Conservation (phyloP, 2,797 vertebrate species). For the Sebastes umbrosus region DNA sequence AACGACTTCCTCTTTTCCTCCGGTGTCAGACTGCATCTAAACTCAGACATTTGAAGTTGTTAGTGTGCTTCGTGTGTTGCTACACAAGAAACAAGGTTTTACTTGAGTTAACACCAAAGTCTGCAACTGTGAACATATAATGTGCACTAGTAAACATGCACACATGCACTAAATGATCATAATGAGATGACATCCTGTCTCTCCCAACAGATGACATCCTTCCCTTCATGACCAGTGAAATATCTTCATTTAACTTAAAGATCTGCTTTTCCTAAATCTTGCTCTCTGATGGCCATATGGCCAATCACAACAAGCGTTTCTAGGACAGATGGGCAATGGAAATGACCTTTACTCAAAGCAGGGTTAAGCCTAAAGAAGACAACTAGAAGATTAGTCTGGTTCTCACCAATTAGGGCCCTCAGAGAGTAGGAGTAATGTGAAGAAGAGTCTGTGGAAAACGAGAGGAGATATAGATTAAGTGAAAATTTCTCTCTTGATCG, state of each 20-base stretch:
- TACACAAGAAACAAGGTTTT: background rate
- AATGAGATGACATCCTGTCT: background rate
- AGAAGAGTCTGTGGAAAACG: slow-evolving; percentile 3
- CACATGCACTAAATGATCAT: background rate
- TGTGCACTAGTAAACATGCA: background rate
- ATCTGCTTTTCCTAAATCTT: slow-evolving; percentile 35
- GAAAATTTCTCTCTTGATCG: background rate
- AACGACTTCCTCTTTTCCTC: background rate
- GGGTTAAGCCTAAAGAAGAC: slow-evolving; percentile 61
- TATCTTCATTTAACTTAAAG: slow-evolving; percentile 32
- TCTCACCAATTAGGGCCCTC: slow-evolving; percentile 35
- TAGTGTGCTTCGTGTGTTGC: background rate
- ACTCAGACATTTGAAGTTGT: background rate
- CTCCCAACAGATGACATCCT: background rate
- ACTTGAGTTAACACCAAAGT: background rate
- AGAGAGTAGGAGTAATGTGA: background rate
- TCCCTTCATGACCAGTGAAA: background rate
- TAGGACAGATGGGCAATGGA: slow-evolving; percentile 65
- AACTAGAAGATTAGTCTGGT: slow-evolving; percentile 60
- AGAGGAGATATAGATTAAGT: slow-evolving; percentile 11
- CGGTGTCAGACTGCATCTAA: background rate
- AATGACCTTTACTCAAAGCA: slow-evolving; percentile 57
- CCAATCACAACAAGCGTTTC: slow-evolving; percentile 53
- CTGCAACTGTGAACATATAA: background rate
- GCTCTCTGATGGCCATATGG: slow-evolving; percentile 53